Conservation (phyloP, 1,140 invertebrate species). For the Physella acuta region DNA sequence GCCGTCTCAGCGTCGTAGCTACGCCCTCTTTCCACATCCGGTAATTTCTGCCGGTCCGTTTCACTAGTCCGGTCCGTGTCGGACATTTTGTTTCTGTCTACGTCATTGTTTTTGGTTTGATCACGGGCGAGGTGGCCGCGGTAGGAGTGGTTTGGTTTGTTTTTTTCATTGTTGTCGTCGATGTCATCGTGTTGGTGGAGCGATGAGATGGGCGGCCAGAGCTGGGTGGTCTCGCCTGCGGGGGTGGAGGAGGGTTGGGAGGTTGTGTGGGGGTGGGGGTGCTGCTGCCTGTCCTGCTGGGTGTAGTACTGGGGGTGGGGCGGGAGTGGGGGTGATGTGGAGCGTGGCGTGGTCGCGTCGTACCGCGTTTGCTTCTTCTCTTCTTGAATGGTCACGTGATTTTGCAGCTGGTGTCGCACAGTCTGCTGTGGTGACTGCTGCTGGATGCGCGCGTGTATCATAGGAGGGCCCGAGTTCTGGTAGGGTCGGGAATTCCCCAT, state of each 20-base stretch:
- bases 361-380: background rate
- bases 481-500: background rate
- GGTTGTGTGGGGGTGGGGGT: background rate
- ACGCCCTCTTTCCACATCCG: background rate
- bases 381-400: background rate
- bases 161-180: background rate
- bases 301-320: too few relatives aligned
- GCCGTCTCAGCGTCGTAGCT: background rate
- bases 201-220: background rate
- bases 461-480: constrained; percentile 6
- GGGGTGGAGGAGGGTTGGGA: background rate
- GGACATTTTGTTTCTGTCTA: too few relatives aligned
- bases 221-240: too few relatives aligned
- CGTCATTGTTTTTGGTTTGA: too few relatives aligned
- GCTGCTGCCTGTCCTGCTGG: too few relatives aligned
- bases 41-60: too few relatives aligned
- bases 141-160: background rate
- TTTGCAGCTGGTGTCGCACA: background rate
- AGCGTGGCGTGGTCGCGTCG: background rate
- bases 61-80: too few relatives aligned
- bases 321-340: background rate
- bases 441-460: constrained; percentile 3
- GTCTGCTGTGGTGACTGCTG: background rate
- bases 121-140: background rate
- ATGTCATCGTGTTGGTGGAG: background rate